phyloP scores from a whole-genome alignment of 2,113 vertebrate species.

The Erythrolamprus reginae region DNA sequence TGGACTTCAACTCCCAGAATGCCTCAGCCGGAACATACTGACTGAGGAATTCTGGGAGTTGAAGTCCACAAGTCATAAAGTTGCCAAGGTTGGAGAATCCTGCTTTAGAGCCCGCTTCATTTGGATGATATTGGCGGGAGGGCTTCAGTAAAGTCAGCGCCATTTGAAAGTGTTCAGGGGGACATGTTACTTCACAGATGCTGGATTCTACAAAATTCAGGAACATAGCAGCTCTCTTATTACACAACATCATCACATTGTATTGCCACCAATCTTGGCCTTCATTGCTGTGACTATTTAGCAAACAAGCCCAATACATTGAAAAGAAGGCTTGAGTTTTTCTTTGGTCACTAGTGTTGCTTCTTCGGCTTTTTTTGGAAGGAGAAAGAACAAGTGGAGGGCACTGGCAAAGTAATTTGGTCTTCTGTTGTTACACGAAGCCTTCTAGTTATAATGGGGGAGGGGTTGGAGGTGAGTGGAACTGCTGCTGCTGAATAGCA shows the following conservation, averaged over 20 bases:
- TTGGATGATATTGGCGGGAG: not conserved
- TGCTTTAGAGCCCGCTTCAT: not conserved
- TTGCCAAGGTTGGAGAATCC: too few relatives aligned
- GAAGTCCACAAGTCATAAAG: too few relatives aligned
- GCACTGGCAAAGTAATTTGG: not conserved
- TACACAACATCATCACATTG: not conserved
- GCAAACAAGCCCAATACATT: not conserved
- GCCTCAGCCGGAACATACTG: too few relatives aligned
- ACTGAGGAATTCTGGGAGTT: too few relatives aligned
- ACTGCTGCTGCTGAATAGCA: conserved; percentile 49
- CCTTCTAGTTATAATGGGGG: not conserved
- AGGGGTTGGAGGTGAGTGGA: not conserved
- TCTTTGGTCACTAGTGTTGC: not conserved
- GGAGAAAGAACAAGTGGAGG: not conserved
- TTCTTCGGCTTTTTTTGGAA: not conserved
- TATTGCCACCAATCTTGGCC: too few relatives aligned
- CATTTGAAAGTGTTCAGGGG: not conserved
- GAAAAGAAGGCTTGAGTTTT: not conserved
- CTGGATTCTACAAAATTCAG: not conserved
- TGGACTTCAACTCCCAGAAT: too few relatives aligned
- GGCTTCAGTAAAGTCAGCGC: not conserved
- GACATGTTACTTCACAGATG: not conserved
- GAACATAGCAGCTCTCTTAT: not conserved
- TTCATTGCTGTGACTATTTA: not conserved
- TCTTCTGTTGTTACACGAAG: not conserved